These are phyloP conservation scores for Xestoiulus laeticollis DNA, from an alignment of 2,888 invertebrate species.

Conservation along the genomic window DNA sequence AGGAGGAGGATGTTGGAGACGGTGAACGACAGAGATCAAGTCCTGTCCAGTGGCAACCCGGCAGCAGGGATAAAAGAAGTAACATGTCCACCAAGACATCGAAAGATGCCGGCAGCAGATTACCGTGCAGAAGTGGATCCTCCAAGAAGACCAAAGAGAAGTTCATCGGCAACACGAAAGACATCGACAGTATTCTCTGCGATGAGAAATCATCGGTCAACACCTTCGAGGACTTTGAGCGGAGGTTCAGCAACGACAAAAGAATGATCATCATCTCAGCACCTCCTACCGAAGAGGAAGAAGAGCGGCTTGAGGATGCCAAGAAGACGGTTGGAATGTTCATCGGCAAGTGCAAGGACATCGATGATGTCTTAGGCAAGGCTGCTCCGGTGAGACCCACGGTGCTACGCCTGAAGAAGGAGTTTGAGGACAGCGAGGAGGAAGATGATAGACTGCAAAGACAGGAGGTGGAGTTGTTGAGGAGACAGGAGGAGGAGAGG, in stretches of 20 bases:
- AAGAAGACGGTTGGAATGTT: conserved; percentile 70
- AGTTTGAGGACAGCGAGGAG: background rate
- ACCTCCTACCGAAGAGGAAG: background rate
- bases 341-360: conserved; percentile 85
- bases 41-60: background rate
- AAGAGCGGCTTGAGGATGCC: conserved; percentile 57
- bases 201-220: background rate
- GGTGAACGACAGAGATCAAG: background rate
- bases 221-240: conserved; percentile 51
- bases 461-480: background rate
- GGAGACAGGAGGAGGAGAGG: conserved; percentile 2
- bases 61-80: background rate
- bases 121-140: background rate
- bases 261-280: conserved; percentile 24
- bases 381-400: background rate
- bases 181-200: conserved; percentile 51
- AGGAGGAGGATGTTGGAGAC: background rate
- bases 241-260: conserved; percentile 44
- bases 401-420: conserved; percentile 32
- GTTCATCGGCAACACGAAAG: conserved; percentile 46
- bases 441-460: background rate
- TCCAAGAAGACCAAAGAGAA: conserved; percentile 48
- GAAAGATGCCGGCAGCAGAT: background rate
- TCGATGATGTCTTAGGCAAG: conserved; percentile 84
- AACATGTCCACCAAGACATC: background rate